Evolutionary conservation across 2,797 vertebrate species (phyloP).

Genomic region (Macroramphosus scolopax): DNA sequence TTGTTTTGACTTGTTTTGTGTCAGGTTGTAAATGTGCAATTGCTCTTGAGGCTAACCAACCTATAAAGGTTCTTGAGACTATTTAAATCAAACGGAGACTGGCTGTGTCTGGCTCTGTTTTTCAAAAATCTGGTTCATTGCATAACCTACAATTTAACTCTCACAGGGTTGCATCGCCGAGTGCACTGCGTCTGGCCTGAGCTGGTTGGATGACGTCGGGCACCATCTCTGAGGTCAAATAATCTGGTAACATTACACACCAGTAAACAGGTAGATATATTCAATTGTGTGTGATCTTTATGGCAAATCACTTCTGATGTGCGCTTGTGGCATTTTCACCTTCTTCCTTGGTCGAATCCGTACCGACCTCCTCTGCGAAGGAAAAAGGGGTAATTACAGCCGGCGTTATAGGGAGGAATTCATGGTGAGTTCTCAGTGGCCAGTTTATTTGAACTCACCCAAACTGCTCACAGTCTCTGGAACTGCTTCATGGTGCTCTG

Average conservation of each 20-base stretch:
- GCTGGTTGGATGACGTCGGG: constrained; percentile 37
- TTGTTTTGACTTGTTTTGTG: background rate
- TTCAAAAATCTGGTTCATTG: constrained; percentile 34
- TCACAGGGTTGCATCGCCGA: constrained; percentile 30
- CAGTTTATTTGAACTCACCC: constrained; percentile 43
- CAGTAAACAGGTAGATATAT: background rate
- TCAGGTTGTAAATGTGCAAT: constrained; percentile 24
- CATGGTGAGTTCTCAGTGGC: background rate
- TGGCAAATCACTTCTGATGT: background rate
- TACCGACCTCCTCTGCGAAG: constrained; percentile 43
- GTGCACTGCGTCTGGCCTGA: constrained; percentile 39
- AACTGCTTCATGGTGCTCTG: constrained; percentile 50
- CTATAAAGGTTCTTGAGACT: constrained; percentile 32
- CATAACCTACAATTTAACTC: constrained; percentile 58
- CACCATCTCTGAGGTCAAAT: constrained; percentile 5
- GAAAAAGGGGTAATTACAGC: constrained; percentile 6
- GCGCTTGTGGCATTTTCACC: constrained; percentile 32
- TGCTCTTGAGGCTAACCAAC: constrained; percentile 14
- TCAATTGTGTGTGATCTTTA: too few species aligned
- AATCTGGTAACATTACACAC: background rate
- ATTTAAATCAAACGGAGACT: constrained; percentile 40
- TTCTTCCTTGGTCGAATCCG: constrained; percentile 46
- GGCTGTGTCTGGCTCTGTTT: constrained; percentile 48
- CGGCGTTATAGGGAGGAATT: background rate
- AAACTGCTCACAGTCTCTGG: constrained; percentile 33